phyloP scores from a whole-genome alignment of 1,140 invertebrate genomes.

The Schlechtendalia chinensis region DNA sequence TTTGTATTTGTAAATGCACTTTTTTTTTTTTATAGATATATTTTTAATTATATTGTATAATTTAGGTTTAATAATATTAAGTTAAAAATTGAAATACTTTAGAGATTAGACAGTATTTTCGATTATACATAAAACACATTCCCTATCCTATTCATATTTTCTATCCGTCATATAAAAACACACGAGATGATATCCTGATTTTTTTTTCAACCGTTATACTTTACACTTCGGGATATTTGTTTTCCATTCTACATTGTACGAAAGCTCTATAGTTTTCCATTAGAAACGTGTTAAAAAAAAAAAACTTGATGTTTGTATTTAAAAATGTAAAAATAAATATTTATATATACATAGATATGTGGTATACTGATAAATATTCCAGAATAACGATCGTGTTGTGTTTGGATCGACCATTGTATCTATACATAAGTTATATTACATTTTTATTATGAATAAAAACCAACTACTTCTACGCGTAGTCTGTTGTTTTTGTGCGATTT shows the following conservation, averaged over 20 bases:
- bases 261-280: neutral
- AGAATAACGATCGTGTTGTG: neutral
- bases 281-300: no score
- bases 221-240: neutral
- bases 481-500: no score
- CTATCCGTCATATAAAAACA: neutral
- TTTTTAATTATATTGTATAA: neutral
- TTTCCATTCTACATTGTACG: neutral
- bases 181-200: no score
- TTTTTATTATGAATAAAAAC: constrained; percentile 33
- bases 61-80: constrained; percentile 17
- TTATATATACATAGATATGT: neutral
- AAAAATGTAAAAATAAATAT: neutral
- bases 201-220: no score
- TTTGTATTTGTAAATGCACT: constrained; percentile 31
- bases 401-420: neutral
- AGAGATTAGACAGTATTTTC: constrained; percentile 8
- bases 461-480: neutral
- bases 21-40: constrained; percentile 9
- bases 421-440: constrained; percentile 5
- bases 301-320: neutral
- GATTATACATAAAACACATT: constrained; percentile 20
- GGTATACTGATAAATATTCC: neutral
- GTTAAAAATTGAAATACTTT: neutral
- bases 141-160: constrained; percentile 5